These are phyloP conservation scores for Chrysolina americana DNA, from an alignment of 2,888 invertebrate species.

Conservation along the genomic window DNA sequence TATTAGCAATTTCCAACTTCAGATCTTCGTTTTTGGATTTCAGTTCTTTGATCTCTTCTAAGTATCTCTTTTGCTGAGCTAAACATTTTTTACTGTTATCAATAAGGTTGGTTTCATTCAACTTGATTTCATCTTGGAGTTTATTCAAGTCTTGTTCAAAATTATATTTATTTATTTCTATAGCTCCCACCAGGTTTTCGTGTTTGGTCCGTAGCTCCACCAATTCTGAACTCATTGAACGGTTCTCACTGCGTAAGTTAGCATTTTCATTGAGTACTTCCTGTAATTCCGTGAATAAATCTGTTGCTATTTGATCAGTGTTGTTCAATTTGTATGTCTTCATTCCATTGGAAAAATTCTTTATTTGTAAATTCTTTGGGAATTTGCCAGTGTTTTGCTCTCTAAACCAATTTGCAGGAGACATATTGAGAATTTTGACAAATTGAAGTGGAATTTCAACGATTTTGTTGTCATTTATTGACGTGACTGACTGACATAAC, in stretches of 20 bases:
- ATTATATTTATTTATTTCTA: conserved; percentile 33
- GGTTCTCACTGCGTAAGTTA: conserved; percentile 42
- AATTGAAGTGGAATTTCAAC: neutral
- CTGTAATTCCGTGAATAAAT: conserved; percentile 39
- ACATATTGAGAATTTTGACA: conserved; percentile 44
- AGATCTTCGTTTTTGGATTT: conserved; percentile 43
- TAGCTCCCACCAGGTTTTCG: conserved; percentile 34
- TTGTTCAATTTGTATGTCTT: conserved; percentile 1
- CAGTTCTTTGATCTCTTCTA: conserved; percentile 43
- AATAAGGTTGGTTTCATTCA: conserved; percentile 41
- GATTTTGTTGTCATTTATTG: neutral
- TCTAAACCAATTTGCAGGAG: conserved; percentile 37
- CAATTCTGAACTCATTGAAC: conserved; percentile 33
- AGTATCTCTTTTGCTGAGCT: conserved; percentile 45
- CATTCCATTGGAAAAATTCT: conserved; percentile 18
- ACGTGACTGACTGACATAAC: neutral
- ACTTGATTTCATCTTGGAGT: conserved; percentile 42
- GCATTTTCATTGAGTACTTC: conserved; percentile 34
- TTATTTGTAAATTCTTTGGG: conserved; percentile 21
- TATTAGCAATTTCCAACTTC: conserved; percentile 26
- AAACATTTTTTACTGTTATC: conserved; percentile 47
- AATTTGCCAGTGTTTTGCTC: conserved; percentile 20
- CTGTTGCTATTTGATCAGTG: conserved; percentile 26
- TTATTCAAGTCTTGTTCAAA: conserved; percentile 46
- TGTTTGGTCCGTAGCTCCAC: conserved; percentile 35